Base-by-base conservation (phyloP, 2,797 vertebrate genomes). In the Holocentrus rufus region DNA sequence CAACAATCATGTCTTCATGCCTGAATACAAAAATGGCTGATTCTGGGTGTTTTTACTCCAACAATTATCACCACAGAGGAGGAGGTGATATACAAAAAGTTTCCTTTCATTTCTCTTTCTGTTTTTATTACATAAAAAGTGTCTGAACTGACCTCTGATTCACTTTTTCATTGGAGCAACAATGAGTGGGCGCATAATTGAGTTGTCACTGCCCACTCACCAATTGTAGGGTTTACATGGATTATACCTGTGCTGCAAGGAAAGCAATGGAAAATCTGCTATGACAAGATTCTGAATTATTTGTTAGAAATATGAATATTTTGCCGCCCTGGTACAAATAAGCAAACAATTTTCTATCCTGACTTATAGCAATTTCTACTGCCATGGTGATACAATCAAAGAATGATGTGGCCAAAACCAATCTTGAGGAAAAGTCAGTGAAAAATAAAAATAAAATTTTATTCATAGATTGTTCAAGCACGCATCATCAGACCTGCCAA, bases 11-110 rank as follows among this genome's bases (percentile, higher is more conserved):
- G 42, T 63, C 44, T 31, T 49, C 15, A 18, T 65, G 31, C 25
- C n/a, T 73, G 65, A 58, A 4, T 59, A 23, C 23, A 49, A 2
- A 71, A 61, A 15, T 65, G 42, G 50, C 64, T 58, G 39, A 54
- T 17, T 44, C 3, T 57, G 18, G 2, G 9, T n/a, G 39, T 54
- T 42, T 63, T 77, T 20, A 58, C 22, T 7, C 1, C 27, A 11
- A 55, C 22, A 30, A 22, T 25, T 55, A 55, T 10, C 22, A 7
- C 14, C 46, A 10, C 4, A 11, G 14, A 18, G 46, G 15, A 47
- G 15, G 14, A 18, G 1, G 3, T 18, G 18, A 49, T 49, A 6
- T 8, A 2, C 5, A 17, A 49, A 5, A 49, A 17, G 47, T n/a
- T n/a, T n/a, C n/a, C n/a, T n/a, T n/a, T n/a, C n/a, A n/a, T 18